phyloP scores from a whole-genome alignment of 2,888 invertebrate genomes.

The Suillia variegata region DNA sequence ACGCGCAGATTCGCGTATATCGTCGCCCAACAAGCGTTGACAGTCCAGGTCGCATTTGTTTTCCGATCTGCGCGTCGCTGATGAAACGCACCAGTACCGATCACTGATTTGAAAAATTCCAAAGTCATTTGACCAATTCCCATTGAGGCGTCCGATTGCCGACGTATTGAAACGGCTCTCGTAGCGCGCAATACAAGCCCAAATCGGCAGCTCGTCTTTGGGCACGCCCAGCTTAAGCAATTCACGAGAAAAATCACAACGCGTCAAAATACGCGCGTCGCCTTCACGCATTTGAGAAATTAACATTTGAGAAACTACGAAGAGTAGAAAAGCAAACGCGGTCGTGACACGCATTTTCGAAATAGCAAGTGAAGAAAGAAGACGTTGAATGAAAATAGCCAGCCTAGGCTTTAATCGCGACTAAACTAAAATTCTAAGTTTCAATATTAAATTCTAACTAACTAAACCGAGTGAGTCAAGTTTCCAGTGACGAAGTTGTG shows the following conservation, averaged over 20 bases:
- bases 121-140: constrained; percentile 59
- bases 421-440: background rate
- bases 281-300: background rate
- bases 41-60: constrained; percentile 45
- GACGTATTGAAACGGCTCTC: constrained; percentile 62
- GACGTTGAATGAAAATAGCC: background rate
- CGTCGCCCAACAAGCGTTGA: constrained; percentile 35
- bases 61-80: constrained; percentile 29
- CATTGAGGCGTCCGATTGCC: constrained; percentile 57
- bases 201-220: constrained; percentile 35
- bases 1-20: constrained; percentile 35
- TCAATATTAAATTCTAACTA: background rate
- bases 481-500: no score
- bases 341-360: background rate
- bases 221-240: constrained; percentile 39
- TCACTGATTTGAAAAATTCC: constrained; percentile 50
- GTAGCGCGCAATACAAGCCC: constrained; percentile 63
- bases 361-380: no score
- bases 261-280: constrained; percentile 29
- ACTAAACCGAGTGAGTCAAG: background rate
- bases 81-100: constrained; percentile 47
- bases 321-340: background rate
- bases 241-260: constrained; percentile 44
- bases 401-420: background rate
- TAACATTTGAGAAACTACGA: background rate